Conservation (phyloP, 2,113 vertebrate species). For the Felis chaus region DNA sequence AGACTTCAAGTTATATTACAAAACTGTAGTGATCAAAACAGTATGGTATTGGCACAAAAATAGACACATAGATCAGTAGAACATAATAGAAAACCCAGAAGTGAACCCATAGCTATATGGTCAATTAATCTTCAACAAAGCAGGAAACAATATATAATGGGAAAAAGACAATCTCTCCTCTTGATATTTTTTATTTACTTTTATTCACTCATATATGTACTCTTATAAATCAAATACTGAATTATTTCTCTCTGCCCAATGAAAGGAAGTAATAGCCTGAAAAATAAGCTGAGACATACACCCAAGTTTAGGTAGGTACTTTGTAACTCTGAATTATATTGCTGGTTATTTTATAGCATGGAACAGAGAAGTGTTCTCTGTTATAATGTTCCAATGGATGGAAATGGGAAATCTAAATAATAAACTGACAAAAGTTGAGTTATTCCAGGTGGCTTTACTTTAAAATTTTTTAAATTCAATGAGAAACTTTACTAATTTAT, state of each 20-base stretch:
- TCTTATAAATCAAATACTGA: neutral
- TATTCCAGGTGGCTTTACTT: neutral
- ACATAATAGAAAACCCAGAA: neutral
- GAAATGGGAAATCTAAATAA: neutral
- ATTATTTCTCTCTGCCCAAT: neutral
- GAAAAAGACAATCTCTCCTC: neutral
- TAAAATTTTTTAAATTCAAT: neutral
- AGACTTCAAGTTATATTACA: neutral
- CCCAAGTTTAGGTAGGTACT: neutral
- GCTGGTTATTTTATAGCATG: neutral
- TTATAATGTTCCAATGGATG: neutral
- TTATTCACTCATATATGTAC: neutral
- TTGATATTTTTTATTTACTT: conserved; percentile 6
- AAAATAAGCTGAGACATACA: neutral
- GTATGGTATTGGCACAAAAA: neutral
- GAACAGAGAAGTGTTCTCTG: neutral
- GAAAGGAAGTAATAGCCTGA: neutral
- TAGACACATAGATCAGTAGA: neutral
- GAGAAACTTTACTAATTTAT: neutral
- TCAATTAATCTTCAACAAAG: neutral
- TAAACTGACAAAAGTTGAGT: neutral
- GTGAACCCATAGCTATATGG: neutral
- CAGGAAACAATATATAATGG: neutral
- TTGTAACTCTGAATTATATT: neutral
- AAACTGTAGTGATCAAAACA: neutral